Evolutionary conservation across 1,140 invertebrate genomes (phyloP).

Genomic region (Drosophila novamexicana): DNA sequence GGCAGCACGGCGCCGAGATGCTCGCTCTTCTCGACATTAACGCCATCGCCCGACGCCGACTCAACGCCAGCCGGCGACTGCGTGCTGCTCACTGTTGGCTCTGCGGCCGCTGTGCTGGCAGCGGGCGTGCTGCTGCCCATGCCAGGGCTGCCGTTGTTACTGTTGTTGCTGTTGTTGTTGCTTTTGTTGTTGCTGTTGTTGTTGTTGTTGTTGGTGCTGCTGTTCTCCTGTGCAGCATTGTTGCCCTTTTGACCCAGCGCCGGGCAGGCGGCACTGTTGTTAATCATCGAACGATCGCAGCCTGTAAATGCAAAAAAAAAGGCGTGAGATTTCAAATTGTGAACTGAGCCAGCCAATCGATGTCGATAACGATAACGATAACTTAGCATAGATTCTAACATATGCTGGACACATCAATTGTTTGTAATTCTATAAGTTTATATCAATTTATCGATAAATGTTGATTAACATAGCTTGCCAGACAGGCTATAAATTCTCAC

Average conservation of each 20-base stretch:
- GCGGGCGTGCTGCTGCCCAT: conserved; percentile 1
- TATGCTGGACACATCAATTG: too few species aligned
- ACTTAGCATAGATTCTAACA: not conserved
- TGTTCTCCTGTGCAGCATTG: conserved; percentile 58
- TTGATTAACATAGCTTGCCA: too few species aligned
- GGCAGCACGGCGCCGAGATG: conserved; percentile 49
- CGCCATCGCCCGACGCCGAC: not conserved
- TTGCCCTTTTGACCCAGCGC: conserved; percentile 75
- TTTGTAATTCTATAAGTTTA: too few species aligned
- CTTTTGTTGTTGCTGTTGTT: not conserved
- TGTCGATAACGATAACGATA: conserved; percentile 7
- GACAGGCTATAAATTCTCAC: too few species aligned
- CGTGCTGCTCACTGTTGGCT: conserved; percentile 55
- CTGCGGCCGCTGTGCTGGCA: conserved; percentile 32
- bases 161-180: conserved; percentile 3
- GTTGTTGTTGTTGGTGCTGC: conserved; percentile 14
- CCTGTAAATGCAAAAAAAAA: conserved; percentile 53
- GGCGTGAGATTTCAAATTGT: too few species aligned
- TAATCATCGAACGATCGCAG: conserved; percentile 87
- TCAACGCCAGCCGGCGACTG: conserved; percentile 16
- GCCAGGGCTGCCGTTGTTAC: not conserved
- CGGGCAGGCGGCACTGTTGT: conserved; percentile 84
- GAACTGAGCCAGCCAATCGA: too few species aligned
- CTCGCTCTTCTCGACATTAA: conserved; percentile 35
- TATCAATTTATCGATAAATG: too few species aligned